Base-by-base conservation (phyloP, 2,113 vertebrate species). In the Cyprinus carpio region DNA sequence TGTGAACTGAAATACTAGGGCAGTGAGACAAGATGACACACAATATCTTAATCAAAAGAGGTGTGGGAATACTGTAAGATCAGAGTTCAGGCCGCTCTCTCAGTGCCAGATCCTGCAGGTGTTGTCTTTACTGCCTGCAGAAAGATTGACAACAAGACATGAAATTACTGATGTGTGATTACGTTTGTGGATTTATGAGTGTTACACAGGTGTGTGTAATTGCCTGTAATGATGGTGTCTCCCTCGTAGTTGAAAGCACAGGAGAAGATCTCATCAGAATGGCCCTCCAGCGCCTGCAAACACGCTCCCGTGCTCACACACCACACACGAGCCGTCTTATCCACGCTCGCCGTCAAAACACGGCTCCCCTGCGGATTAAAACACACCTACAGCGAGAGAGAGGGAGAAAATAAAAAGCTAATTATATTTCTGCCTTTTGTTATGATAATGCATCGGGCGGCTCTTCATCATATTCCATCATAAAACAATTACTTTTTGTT, bases 171-270 rank as follows among this genome's bases (percentile, higher is more conserved):
- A 46, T 20, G 31, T 84, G 62, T 72, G 23, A 43, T 25, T 79
- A 43, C 82, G 75, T 78, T 54, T 40, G 29, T 69, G 64, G 40
- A 25, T 81, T 23, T 72, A 29, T 76, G 49, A n/a, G 58, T 54
- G 37, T 18, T 91, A 90, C 89, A 90, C 93, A 85, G 51, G 81
- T 77, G 74, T 37, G 43, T 71, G 15, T 49, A 46, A 60, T 75
- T 96, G 95, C 96, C 96, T 95, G 96, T 97, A 79, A 97, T 97
- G 85, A 99, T 95, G 62, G 91, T 95, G 93, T 98, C 92, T 0
- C 98, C 97, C 90, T 95, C 93, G 11, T 99, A 99, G 93, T 98
- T 99, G 90, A 99, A 99, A 85, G 94, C 94, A 1, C 96, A 98
- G 62, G 97, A 99, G 91, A 99, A 99, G 88, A 99, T 97, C 86